Evolutionary conservation across 2,797 vertebrate genomes (phyloP).

Genomic region (Sebastiscus tertius): DNA sequence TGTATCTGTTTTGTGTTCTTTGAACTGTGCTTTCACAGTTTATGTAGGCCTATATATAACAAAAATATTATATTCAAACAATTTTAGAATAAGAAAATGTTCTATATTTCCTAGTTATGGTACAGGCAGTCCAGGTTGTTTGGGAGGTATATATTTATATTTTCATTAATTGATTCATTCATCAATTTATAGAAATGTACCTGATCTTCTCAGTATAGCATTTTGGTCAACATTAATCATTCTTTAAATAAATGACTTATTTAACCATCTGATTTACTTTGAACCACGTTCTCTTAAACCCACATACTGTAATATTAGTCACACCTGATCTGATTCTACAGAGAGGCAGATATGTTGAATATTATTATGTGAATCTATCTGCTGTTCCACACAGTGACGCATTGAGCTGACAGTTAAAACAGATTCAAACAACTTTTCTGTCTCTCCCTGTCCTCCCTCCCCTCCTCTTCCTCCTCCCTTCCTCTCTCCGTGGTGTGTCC

Average conservation of each 20-base stretch:
- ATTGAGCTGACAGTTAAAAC: conserved; percentile 21
- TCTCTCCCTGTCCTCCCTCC: neutral
- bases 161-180: neutral
- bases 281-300: neutral
- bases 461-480: neutral
- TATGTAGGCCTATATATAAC: neutral
- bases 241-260: neutral
- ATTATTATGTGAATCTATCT: conserved; percentile 2
- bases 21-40: neutral
- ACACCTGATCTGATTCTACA: conserved; percentile 4
- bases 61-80: neutral
- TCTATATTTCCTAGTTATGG: neutral
- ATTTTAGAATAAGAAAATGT: neutral
- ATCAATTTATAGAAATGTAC: neutral
- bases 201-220: neutral
- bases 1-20: neutral
- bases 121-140: neutral
- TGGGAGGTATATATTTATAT: neutral
- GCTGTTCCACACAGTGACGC: neutral
- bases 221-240: neutral
- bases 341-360: conserved; percentile 7
- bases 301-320: neutral
- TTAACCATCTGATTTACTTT: neutral
- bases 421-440: conserved; percentile 29
- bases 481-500: conserved; percentile 4